Base-by-base conservation (phyloP, 2,113 vertebrate species). In the Panurus biarmicus region DNA sequence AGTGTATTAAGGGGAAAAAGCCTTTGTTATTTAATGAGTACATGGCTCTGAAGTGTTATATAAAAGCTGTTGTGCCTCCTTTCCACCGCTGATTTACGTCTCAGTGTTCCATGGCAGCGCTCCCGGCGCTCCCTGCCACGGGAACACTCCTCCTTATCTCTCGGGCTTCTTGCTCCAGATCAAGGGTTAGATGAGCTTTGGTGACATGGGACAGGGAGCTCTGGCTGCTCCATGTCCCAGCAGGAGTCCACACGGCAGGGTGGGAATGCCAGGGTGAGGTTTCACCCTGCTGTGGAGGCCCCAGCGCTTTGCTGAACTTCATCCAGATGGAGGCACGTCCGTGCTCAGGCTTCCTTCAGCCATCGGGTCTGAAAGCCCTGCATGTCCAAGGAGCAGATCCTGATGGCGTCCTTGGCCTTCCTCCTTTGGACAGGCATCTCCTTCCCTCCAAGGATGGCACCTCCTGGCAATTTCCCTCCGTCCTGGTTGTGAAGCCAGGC, bases 211-310 rank as follows among this genome's bases (percentile, higher is more conserved):
- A 1, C 50, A 2, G 40, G 45, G 62, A 71, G 28, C 61, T 28
- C 26, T 3, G 12, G 44, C 36, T 62, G 77, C 54, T 9, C 9
- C 50, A 0, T 1, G 45, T 2, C 5, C 40, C 95, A 11, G 51
- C 3, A 19, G 4, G 40, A 44, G 7, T 1, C 40, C 17, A 0
- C 50, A 3, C 2, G 5, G 29, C 0, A 0, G 5, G 8, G 0
- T 5, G 50, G 7, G 72, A 3, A 5, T 13, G 35, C 4, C 64
- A 5, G 1, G 51, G 56, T 5, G 45, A 18, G 48, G 11, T 22
- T 44, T 8, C 7, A 9, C 12, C 23, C 50, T 38, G 8, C 80
- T 7, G 5, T 0, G 83, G 42, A 7, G 36, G 56, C 70, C 42
- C 4, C 71, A n/a, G 79, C 14, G n/a, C n/a, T n/a, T n/a, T n/a